These are phyloP conservation scores for Timema podura DNA, from an alignment of 2,888 invertebrate species.

Conservation along the genomic window DNA sequence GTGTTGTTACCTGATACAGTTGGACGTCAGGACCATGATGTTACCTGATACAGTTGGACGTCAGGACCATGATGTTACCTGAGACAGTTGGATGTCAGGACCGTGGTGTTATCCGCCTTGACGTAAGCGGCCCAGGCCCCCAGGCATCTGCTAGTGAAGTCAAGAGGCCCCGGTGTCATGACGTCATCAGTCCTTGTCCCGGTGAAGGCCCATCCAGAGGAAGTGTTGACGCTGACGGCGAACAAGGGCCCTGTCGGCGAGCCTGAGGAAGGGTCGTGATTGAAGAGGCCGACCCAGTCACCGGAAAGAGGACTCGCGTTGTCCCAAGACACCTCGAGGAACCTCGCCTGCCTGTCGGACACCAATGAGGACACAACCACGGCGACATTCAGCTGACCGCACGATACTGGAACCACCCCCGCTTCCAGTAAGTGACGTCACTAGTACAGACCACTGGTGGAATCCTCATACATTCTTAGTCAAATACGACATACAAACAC, in stretches of 20 bases:
- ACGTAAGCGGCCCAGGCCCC: slow-evolving; percentile 26
- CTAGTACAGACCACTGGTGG: too few species aligned
- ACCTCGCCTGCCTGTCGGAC: not conserved
- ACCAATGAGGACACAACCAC: slow-evolving; percentile 12
- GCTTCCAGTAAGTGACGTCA: too few species aligned
- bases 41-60: too few species aligned
- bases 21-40: too few species aligned
- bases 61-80: not conserved
- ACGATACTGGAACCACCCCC: not conserved
- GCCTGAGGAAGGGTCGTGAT: not conserved
- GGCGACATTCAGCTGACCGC: slow-evolving; percentile 1
- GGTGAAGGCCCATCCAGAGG: slow-evolving; percentile 18
- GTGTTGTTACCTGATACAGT: too few species aligned
- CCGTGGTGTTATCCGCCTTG: slow-evolving; percentile 15
- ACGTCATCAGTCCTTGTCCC: not conserved
- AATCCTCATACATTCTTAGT: too few species aligned
- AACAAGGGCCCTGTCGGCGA: not conserved
- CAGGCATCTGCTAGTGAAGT: slow-evolving; percentile 21
- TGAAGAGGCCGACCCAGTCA: slow-evolving; percentile 23
- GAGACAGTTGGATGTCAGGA: slow-evolving; percentile 34
- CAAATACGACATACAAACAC: too few species aligned
- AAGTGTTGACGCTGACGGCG: not conserved
- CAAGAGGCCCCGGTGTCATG: not conserved
- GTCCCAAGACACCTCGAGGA: slow-evolving; percentile 21
- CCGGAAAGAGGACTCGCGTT: slow-evolving; percentile 10